Evolutionary conservation across 2,888 invertebrate species (phyloP), one percentile per base, ranked within the genome.

Genomic region (Drosophila nr. perissopoda): DNA sequence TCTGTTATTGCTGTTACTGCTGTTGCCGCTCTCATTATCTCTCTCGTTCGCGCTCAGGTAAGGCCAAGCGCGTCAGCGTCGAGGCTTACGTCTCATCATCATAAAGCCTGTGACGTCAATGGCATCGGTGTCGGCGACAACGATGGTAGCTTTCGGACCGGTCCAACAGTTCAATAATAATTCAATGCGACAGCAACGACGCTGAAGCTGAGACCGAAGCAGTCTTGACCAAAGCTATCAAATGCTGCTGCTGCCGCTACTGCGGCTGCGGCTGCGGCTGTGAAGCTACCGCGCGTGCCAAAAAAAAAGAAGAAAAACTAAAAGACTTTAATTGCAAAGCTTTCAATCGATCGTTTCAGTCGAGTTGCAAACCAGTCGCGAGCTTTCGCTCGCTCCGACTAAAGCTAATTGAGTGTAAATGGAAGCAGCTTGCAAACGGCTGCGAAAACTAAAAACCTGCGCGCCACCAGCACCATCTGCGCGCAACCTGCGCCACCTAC

Each of bases 381-480:
- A 80, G 79, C 79, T 80, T 80, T 78, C 66, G 51, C 65, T 21
- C 33, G 48, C 51, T 40, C 8, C 16, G 27, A 62, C 61, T 76
- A 62, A 73, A 52, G 64, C n/a, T 67, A 66, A 64, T 49, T 49
- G 13, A 36, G 31, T 40, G 57, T 5, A 11, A 27, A n/a, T 62
- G 38, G 42, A 52, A 42, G 21, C 42, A 42, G 42, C 21, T 11
- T 21, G 42, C 42, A 42, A 46, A 46, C 25, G 25, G 25, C 25
- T 16, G 46, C 46, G 46, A 16, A 25, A 25, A 46, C 25, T 21
- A 21, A 42, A 42, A 31, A 38, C 27, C 21, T 51, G 63, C 96
- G 95, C 95, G 94, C 93, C 74, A 92, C 93, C 74, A 93, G 34
- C 34, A 13, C 4, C 58, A 79, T 13, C 13, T 38, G 38, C 38